These are phyloP conservation scores for Drosophila neonasuta DNA, from an alignment of 2,888 invertebrate genomes.

Conservation along the genomic window DNA sequence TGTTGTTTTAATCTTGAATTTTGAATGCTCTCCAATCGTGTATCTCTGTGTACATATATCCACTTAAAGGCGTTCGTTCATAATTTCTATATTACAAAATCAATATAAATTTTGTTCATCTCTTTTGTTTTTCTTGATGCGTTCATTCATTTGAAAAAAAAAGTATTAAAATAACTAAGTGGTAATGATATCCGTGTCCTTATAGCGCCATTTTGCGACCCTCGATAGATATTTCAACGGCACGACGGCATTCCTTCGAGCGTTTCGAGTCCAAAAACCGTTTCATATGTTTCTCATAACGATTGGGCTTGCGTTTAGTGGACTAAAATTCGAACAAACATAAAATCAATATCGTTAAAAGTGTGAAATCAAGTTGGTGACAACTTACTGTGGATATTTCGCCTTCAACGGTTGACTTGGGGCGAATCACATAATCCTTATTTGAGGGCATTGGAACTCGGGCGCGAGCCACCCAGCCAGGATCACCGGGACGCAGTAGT, in stretches of 20 bases:
- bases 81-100: slow-evolving; percentile 43
- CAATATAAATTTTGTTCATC: slow-evolving; percentile 49
- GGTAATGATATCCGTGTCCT: slow-evolving; percentile 48
- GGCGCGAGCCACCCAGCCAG: slow-evolving; percentile 97
- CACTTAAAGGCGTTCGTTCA: slow-evolving; percentile 24
- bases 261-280: slow-evolving; percentile 93
- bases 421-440: slow-evolving; percentile 97
- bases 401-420: slow-evolving; percentile 94
- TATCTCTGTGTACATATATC: not conserved
- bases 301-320: slow-evolving; percentile 91
- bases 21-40: not conserved
- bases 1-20: not conserved
- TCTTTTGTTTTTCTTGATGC: slow-evolving; percentile 18
- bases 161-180: slow-evolving; percentile 15
- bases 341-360: not conserved
- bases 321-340: slow-evolving; percentile 78
- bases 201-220: slow-evolving; percentile 97
- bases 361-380: not conserved
- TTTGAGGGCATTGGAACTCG: slow-evolving; percentile 97
- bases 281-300: slow-evolving; percentile 96
- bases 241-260: slow-evolving; percentile 89
- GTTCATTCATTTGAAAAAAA: slow-evolving; percentile 18
- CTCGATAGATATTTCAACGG: slow-evolving; percentile 97
- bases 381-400: slow-evolving; percentile 89
- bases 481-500: slow-evolving; percentile 94